Evolutionary conservation across 2,113 vertebrate genomes (phyloP).

Genomic region (Heterocephalus glaber): DNA sequence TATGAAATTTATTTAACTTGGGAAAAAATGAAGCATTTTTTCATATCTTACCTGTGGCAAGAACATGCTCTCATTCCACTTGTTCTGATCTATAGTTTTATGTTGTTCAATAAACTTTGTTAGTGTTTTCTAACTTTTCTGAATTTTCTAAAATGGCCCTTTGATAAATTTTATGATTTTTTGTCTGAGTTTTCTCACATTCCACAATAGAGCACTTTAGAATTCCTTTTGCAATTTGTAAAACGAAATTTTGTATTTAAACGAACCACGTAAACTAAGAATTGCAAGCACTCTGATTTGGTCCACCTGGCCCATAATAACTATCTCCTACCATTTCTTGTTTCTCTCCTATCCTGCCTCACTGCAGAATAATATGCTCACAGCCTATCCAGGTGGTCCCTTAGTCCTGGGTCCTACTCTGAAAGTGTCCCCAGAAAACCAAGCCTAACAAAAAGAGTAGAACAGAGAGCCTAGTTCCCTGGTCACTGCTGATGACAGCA

Average conservation of each 20-base stretch:
- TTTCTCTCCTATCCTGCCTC: background rate
- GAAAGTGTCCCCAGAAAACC: background rate
- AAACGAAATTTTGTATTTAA: background rate
- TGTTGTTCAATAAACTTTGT: background rate
- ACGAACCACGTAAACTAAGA: background rate
- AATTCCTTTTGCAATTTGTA: background rate
- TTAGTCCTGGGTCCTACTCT: background rate
- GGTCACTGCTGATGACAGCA: fast-evolving
- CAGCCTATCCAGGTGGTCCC: fast-evolving
- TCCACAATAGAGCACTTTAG: background rate
- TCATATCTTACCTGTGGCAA: background rate
- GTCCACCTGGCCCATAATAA: background rate
- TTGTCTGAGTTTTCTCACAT: background rate
- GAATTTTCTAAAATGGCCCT: background rate
- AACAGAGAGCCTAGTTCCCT: background rate
- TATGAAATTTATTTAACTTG: background rate
- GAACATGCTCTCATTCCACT: background rate
- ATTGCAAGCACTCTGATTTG: background rate
- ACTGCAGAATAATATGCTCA: background rate
- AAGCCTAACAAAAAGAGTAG: background rate
- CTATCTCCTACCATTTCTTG: fast-evolving
- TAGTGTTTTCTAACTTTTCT: background rate
- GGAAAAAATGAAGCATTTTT: background rate
- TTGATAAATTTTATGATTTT: background rate
- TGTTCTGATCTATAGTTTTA: background rate